Percentiles rank a stretch among this genome's conserved stretches.
phyloP scores from a whole-genome alignment of 2,797 vertebrate species.

The Sitta carolinensis region DNA sequence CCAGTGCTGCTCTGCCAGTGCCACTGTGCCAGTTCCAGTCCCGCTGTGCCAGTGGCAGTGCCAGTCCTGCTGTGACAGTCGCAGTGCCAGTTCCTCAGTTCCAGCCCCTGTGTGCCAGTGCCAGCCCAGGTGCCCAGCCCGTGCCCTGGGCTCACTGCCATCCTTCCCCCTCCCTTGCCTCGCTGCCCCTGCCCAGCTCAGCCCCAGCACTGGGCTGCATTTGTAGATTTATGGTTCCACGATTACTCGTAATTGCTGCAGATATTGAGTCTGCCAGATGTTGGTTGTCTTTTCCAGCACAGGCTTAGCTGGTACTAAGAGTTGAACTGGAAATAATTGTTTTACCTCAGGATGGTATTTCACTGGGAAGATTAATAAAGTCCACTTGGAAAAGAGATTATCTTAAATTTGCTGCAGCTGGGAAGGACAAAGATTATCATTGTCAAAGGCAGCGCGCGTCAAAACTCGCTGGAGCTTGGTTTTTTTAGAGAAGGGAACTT shows the following conservation, averaged over 20 bases:
- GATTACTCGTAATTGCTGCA: slow-evolving; percentile 36
- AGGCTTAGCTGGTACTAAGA: slow-evolving; percentile 16
- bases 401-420: slow-evolving; percentile 69
- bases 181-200: neutral
- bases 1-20: too few relatives aligned
- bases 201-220: neutral
- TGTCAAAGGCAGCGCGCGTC: slow-evolving; percentile 32
- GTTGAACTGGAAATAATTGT: slow-evolving; percentile 64
- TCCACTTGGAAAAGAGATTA: slow-evolving; percentile 65
- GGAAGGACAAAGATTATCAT: slow-evolving; percentile 60
- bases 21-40: too few relatives aligned
- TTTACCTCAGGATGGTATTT: slow-evolving; percentile 64
- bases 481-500: slow-evolving; percentile 49
- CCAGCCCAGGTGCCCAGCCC: too few relatives aligned
- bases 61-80: neutral
- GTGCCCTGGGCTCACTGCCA: too few relatives aligned
- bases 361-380: slow-evolving; percentile 66
- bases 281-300: neutral
- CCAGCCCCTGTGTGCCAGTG: too few relatives aligned
- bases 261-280: slow-evolving; percentile 41
- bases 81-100: too few relatives aligned
- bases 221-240: slow-evolving; percentile 39
- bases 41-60: neutral
- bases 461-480: slow-evolving; percentile 19
- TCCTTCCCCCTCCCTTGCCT: neutral